Percentiles rank a stretch among this genome's conserved stretches.
These are phyloP conservation scores for Lingula anatina DNA, from an alignment of 2,888 invertebrate species.

Conservation along the genomic window DNA sequence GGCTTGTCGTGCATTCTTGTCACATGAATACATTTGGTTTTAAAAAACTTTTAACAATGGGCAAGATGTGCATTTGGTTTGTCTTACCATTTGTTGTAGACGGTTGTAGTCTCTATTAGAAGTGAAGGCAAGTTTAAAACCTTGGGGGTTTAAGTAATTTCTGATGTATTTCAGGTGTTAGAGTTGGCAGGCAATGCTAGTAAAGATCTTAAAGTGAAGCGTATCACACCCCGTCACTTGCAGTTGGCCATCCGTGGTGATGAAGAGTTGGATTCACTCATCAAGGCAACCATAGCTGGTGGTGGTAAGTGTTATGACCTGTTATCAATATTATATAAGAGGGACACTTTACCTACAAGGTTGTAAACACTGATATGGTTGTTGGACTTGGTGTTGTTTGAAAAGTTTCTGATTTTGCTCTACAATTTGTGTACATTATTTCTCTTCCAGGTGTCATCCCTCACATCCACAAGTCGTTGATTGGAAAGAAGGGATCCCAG, in stretches of 20 bases:
- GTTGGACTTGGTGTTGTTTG: not conserved
- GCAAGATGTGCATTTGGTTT: not conserved
- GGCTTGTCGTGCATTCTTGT: too few species aligned
- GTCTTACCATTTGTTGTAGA: not conserved
- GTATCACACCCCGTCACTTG: slow-evolving; percentile 98
- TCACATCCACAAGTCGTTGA: slow-evolving; percentile 99
- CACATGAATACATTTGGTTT: too few species aligned
- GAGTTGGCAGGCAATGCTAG: slow-evolving; percentile 99
- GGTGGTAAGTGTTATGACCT: slow-evolving; percentile 80
- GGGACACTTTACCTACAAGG: too few species aligned
- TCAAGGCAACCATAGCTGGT: slow-evolving; percentile 99
- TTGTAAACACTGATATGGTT: too few species aligned
- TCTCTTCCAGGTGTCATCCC: slow-evolving; percentile 82
- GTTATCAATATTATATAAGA: too few species aligned
- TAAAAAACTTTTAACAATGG: too few species aligned
- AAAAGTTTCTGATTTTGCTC: not conserved
- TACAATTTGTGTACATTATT: not conserved
- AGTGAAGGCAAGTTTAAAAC: not conserved
- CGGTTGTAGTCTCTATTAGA: not conserved
- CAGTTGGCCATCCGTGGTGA: slow-evolving; percentile 99
- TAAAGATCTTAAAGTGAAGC: slow-evolving; percentile 99
- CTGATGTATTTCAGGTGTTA: slow-evolving; percentile 67
- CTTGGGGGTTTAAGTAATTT: not conserved
- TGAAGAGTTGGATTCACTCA: slow-evolving; percentile 98
- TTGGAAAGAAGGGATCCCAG: slow-evolving; percentile 87